Percentiles rank a stretch among this genome's conserved stretches.
These are phyloP conservation scores for Epicauta chinensis DNA, from an alignment of 1,140 invertebrate genomes.

Conservation along the genomic window DNA sequence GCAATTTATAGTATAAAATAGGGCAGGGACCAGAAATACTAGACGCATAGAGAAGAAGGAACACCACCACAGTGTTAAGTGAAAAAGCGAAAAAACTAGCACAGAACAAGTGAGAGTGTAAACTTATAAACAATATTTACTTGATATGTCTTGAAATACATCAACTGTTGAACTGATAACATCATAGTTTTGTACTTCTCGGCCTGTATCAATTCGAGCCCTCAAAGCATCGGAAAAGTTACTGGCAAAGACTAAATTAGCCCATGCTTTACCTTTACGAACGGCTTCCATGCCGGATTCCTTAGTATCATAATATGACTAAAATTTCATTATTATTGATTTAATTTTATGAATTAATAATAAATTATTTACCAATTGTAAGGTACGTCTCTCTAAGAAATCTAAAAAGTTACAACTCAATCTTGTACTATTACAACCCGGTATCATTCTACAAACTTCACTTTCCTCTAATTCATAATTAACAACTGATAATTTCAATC, in stretches of 20 bases:
- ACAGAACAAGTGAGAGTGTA: too few species aligned
- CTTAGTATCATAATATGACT: slow-evolving; percentile 51
- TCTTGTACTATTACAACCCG: slow-evolving; percentile 59
- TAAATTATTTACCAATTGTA: slow-evolving; percentile 22
- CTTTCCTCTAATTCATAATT: slow-evolving; percentile 70
- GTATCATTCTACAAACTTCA: slow-evolving; percentile 43
- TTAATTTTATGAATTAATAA: too few species aligned
- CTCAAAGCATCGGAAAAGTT: slow-evolving; percentile 80
- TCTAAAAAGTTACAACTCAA: slow-evolving; percentile 72
- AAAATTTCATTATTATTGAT: too few species aligned
- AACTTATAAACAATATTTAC: too few species aligned
- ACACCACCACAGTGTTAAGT: too few species aligned
- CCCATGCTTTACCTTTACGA: slow-evolving; percentile 72
- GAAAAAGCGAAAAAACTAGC: too few species aligned
- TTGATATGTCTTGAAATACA: slow-evolving; percentile 87
- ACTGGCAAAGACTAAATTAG: slow-evolving; percentile 73
- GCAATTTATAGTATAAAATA: too few species aligned
- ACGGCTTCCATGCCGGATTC: slow-evolving; percentile 66
- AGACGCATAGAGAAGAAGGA: too few species aligned
- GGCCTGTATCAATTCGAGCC: slow-evolving; percentile 58
- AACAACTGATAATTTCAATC: slow-evolving; percentile 77
- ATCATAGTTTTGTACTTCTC: slow-evolving; percentile 67
- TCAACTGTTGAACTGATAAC: slow-evolving; percentile 73
- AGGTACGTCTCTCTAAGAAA: slow-evolving; percentile 49
- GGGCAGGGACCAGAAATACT: too few species aligned